phyloP scores from a whole-genome alignment of 2,888 invertebrate species.

The Chalcis sispes region DNA sequence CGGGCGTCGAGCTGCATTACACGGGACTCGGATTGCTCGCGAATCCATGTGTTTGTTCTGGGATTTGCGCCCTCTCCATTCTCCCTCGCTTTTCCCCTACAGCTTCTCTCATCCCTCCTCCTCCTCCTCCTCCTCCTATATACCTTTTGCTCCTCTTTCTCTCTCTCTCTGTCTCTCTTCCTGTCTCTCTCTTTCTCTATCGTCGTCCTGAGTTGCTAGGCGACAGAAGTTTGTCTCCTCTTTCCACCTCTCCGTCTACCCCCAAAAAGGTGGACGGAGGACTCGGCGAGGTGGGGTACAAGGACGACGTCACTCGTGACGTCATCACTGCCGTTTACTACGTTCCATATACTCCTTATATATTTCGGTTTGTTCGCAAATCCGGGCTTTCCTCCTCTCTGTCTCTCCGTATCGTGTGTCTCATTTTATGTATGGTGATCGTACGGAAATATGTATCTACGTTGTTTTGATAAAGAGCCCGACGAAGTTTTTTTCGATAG shows the following conservation, averaged over 20 bases:
- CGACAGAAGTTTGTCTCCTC: slow-evolving; percentile 58
- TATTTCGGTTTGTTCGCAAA: no score
- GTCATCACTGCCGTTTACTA: slow-evolving; percentile 59
- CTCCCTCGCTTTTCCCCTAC: slow-evolving; percentile 30
- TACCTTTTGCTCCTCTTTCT: no score
- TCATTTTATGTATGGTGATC: not conserved
- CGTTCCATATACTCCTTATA: no score
- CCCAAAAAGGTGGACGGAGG: slow-evolving; percentile 65
- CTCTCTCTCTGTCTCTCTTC: no score
- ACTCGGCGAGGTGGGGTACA: not conserved
- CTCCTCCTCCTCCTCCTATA: no score
- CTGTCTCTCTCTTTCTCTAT: no score
- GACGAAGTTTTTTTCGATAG: no score
- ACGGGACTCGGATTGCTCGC: not conserved
- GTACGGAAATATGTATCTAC: no score
- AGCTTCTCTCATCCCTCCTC: not conserved
- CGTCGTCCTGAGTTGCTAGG: slow-evolving; percentile 63
- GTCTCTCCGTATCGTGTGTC: no score
- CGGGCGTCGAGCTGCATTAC: not conserved
- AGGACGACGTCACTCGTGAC: slow-evolving; percentile 59
- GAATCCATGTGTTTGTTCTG: slow-evolving; percentile 62
- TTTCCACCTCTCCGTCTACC: no score
- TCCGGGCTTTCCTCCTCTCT: no score
- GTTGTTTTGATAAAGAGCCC: no score
- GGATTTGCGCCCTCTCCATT: slow-evolving; percentile 64